These are phyloP conservation scores for Colletes collaris DNA, from an alignment of 2,888 invertebrate genomes.

Conservation along the genomic window DNA sequence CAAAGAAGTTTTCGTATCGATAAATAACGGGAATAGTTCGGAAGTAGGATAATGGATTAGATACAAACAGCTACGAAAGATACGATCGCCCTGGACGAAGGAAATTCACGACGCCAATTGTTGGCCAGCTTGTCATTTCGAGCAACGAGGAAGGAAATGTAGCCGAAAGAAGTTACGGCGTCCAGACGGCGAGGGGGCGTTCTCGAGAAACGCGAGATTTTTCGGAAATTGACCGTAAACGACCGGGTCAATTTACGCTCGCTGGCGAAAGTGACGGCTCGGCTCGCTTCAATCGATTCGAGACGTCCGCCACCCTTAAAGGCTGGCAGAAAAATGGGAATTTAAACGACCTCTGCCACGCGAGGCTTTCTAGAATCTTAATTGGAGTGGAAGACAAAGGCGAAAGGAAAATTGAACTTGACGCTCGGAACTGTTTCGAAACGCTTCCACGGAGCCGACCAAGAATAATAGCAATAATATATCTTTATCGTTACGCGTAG, in stretches of 20 bases:
- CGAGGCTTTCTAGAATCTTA: constrained; percentile 51
- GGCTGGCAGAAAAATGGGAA: constrained; percentile 47
- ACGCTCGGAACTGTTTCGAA: background rate
- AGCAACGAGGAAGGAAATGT: constrained; percentile 41
- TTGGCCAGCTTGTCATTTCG: constrained; percentile 41
- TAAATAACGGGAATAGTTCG: constrained; percentile 17
- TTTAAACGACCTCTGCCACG: constrained; percentile 56
- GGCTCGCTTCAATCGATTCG: constrained; percentile 47
- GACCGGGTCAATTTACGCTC: constrained; percentile 57
- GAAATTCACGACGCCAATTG: constrained; percentile 44
- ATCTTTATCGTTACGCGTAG: too few relatives aligned
- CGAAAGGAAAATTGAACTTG: constrained; percentile 22
- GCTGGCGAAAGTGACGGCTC: constrained; percentile 45
- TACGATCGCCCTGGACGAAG: constrained; percentile 16
- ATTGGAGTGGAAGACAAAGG: constrained; percentile 49
- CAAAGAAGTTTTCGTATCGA: constrained; percentile 3
- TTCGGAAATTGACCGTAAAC: constrained; percentile 64
- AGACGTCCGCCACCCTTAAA: constrained; percentile 17
- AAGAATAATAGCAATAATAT: too few relatives aligned
- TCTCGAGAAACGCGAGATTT: constrained; percentile 48
- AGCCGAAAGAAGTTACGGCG: constrained; percentile 48
- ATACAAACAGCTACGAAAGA: constrained; percentile 4
- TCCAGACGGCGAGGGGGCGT: constrained; percentile 41
- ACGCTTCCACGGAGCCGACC: background rate
- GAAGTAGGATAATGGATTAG: constrained; percentile 29